Percentiles rank a stretch among this genome's conserved stretches.
Evolutionary conservation across 2,797 vertebrate species (phyloP).

Genomic region (Gallirallus australis): DNA sequence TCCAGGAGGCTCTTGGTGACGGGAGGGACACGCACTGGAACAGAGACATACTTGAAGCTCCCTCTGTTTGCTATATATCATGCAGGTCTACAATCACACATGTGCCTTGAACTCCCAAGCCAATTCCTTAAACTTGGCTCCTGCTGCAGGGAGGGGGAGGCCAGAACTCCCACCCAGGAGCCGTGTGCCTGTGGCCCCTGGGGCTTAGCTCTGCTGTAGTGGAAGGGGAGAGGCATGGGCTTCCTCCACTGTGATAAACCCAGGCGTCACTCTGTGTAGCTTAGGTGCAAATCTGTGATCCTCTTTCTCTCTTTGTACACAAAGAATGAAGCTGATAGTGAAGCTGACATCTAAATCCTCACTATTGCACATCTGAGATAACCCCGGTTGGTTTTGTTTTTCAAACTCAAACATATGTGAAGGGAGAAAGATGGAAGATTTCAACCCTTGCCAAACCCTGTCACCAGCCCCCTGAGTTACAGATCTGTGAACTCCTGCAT

Average conservation of each 20-base stretch:
- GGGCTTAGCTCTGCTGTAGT: background rate
- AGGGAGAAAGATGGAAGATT: constrained; percentile 43
- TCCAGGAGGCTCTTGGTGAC: background rate
- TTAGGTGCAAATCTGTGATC: constrained; percentile 54
- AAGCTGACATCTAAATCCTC: constrained; percentile 61
- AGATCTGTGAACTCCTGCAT: constrained; percentile 36
- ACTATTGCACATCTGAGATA: constrained; percentile 54
- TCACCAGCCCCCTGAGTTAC: background rate
- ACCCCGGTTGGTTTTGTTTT: constrained; percentile 50
- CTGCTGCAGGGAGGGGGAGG: background rate
- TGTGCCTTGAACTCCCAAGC: background rate
- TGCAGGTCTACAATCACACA: background rate
- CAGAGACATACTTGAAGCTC: background rate
- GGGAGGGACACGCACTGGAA: background rate
- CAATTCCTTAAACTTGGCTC: background rate
- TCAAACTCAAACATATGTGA: background rate
- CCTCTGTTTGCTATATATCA: background rate
- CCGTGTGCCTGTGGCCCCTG: background rate
- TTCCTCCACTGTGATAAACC: background rate
- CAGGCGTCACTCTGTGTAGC: background rate
- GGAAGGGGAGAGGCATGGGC: background rate
- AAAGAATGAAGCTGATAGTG: constrained; percentile 21
- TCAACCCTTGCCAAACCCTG: constrained; percentile 39
- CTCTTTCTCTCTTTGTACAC: constrained; percentile 29
- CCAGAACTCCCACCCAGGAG: background rate